phyloP scores from a whole-genome alignment of 2,113 vertebrate species.

The Toxotes jaculatrix region DNA sequence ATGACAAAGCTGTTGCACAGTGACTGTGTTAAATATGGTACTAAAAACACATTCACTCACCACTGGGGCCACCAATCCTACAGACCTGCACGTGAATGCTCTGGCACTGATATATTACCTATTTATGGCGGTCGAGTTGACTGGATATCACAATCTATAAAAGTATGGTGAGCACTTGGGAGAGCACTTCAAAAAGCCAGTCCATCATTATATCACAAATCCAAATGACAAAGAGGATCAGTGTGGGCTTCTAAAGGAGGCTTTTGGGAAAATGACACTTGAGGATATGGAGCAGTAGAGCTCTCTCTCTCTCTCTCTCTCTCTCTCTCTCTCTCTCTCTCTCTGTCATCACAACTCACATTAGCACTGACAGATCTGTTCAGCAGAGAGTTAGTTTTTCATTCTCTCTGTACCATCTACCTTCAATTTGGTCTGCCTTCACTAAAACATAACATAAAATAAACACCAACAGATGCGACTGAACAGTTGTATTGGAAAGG shows the following conservation, averaged over 20 bases:
- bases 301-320: conserved; percentile 10
- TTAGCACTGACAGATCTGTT: conserved; percentile 42
- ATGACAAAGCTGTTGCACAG: background rate
- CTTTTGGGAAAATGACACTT: conserved; percentile 70
- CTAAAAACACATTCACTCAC: conserved; percentile 2
- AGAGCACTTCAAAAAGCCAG: conserved; percentile 56
- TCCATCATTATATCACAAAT: conserved; percentile 61
- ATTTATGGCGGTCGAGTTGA: conserved; percentile 7
- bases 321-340: conserved; percentile 12
- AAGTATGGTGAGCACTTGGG: conserved; percentile 40
- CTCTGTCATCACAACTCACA: conserved; percentile 50
- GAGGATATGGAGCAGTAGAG: conserved; percentile 60
- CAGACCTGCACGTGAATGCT: conserved; percentile 3
- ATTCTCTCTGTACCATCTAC: conserved; percentile 3
- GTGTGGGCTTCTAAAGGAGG: conserved; percentile 69
- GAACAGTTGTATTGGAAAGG: background rate
- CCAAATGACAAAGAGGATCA: conserved; percentile 61
- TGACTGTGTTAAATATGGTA: background rate
- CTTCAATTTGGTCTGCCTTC: conserved; percentile 10
- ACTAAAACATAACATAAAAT: conserved; percentile 20
- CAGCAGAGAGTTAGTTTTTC: conserved; percentile 21
- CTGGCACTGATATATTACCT: background rate
- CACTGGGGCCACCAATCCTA: background rate
- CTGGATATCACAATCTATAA: conserved; percentile 39
- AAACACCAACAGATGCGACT: conserved; percentile 19